Conservation (phyloP, 2,113 vertebrate species). For the human region DNA sequence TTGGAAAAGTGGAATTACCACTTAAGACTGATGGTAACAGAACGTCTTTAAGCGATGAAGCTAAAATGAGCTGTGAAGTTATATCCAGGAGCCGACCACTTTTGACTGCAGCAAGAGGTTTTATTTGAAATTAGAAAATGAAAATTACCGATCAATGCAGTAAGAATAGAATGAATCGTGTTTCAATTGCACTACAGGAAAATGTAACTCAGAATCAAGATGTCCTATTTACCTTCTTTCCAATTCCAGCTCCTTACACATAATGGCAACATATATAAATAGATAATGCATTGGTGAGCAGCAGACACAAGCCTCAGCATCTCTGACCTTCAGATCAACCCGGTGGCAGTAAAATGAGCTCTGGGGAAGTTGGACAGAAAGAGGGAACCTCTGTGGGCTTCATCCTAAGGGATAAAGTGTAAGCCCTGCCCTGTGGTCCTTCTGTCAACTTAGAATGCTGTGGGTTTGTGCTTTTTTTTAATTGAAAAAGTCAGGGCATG, state of each 20-base stretch:
- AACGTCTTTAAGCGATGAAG: conserved; percentile 76
- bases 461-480: background rate
- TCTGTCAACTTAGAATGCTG: background rate
- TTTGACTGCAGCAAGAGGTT: conserved; percentile 72
- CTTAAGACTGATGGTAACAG: conserved; percentile 80
- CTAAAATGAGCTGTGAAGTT: conserved; percentile 79
- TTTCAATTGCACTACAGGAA: conserved; percentile 73
- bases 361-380: background rate
- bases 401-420: no score
- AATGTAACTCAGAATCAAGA: conserved; percentile 75
- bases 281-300: background rate
- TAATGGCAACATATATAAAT: conserved; percentile 54
- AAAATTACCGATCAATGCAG: conserved; percentile 84
- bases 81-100: conserved; percentile 72
- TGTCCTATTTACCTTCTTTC: conserved; percentile 78
- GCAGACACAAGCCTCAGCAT: background rate
- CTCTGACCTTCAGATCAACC: conserved; percentile 5
- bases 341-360: background rate
- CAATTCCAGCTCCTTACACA: conserved; percentile 70
- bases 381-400: accelerated
- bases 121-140: conserved; percentile 86
- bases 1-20: conserved; percentile 84
- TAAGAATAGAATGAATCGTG: conserved; percentile 77
- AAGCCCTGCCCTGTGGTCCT: background rate
- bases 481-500: background rate